These are phyloP conservation scores for Eulithis prunata DNA, from an alignment of 2,888 invertebrate species.

Conservation along the genomic window DNA sequence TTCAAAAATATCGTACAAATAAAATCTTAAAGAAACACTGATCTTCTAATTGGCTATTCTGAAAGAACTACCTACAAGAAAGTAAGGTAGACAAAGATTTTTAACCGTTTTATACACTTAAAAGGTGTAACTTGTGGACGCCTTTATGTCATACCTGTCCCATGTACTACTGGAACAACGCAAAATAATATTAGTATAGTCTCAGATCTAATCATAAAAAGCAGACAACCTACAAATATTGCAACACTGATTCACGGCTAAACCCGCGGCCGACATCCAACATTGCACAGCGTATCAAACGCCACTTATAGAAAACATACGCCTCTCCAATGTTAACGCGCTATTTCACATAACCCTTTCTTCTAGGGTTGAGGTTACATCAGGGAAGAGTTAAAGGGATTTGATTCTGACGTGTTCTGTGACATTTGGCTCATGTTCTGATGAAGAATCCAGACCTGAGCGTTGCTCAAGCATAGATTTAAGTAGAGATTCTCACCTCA, in stretches of 20 bases:
- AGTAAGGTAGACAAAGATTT: no score
- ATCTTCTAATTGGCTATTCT: no score
- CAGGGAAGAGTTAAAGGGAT: background rate
- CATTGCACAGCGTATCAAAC: constrained; percentile 41
- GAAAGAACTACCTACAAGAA: no score
- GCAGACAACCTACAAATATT: constrained; percentile 46
- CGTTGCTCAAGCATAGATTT: no score
- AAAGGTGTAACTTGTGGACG: no score
- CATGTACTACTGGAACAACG: no score
- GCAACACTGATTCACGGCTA: constrained; percentile 46
- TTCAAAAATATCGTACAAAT: no score
- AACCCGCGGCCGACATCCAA: constrained; percentile 34
- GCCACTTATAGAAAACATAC: constrained; percentile 53
- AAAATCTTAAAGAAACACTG: no score
- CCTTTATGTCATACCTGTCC: no score
- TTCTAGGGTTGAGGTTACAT: background rate
- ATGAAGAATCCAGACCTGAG: no score
- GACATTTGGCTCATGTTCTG: background rate
- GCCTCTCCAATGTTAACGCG: constrained; percentile 60
- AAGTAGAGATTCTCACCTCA: no score
- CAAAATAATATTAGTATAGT: background rate
- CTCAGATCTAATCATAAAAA: background rate
- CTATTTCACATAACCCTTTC: constrained; percentile 59
- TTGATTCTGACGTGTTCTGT: constrained; percentile 15
- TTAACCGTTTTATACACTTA: no score